Base-by-base conservation (phyloP, 2,888 invertebrate species). In the Microplitis deprimator region DNA sequence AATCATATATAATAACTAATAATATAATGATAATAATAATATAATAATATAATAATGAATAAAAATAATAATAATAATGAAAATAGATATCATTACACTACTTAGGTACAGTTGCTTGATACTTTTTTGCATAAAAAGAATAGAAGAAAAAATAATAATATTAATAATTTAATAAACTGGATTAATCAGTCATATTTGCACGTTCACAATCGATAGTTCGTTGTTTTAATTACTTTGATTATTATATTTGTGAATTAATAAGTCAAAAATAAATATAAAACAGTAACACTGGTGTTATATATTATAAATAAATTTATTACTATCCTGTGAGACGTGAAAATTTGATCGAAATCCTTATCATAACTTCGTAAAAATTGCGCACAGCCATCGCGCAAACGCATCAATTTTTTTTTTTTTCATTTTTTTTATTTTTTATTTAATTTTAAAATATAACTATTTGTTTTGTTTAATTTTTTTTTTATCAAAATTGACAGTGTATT, bases 71-170 rank as follows among this genome's bases (percentile, higher is more conserved):
- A 82, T 84, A 83, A 84, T 85, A 82, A 83, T 83, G 81, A 82
- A 17, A 84, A 83, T 84, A 86, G 82, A 82, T 84, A 84, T 85
- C 79, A 80, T 85, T 87, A 87, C 82, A 82, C 87, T 88, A 88
- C 85, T 88, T 87, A 88, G 88, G 88, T 88, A 88, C 88, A 85
- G 85, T 84, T 88, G 87, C 86, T 86, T 87, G 86, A 86, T 88
- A 86, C 85, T 85, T 81, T 80, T 80, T 81, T 80, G 77, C 82
- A 83, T 83, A 83, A 77, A 79, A 81, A 81, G 77, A 81, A 80
- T 77, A 84, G 82, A 81, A 80, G 79, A 81, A 82, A 80, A 79
- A 62, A 16, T 62, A 17, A 60, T 29, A 60, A 70, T 60, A 1
- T 17, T 2, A 29, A 29, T 29, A 29, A 29, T 17, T 1, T 6